Base-by-base conservation (phyloP, 2,888 invertebrate species). In the Lampropteryx suffumata region DNA sequence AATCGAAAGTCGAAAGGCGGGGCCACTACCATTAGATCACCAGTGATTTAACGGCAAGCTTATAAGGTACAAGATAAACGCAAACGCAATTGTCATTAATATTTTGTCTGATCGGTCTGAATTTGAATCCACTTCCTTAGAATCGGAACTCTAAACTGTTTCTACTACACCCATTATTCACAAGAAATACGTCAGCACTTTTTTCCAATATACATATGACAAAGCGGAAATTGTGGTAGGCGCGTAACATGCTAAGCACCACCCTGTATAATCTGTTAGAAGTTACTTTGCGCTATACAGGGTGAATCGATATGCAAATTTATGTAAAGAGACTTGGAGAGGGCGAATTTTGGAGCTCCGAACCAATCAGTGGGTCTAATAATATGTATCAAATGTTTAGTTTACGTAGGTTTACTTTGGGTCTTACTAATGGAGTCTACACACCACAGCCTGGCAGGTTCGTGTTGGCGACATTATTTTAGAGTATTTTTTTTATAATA, bases 221-320 rank as follows among this genome's bases (percentile, higher is more conserved):
- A 44, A 12, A 51, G 44, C 51, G 29, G 32, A 51, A 42, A 55
- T 55, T 51, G n/a, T n/a, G 43, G 32, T 40, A 28, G 36, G 39
- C 39, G 40, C 34, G 28, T 39, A 55, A 50, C 50, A 50, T 47
- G 42, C 32, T 47, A 43, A 54, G 46, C 45, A 34, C 45, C 53
- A 49, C 30, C 48, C 55, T 32, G 54, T 54, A 56, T 64, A 64
- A 64, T 64, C 62, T 54, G 55, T 53, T 51, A 61, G 59, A 72
- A 76, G 75, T 76, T 69, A 44, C 34, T 34, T 35, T 44, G 35
- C 24, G 24, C 35, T 55, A 63, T 61, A 65, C 61, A 59, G 59
- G 60, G 41, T 48, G 69, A 72, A 83, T 85, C 84, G 84, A 85
- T 86, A 84, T 85, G 86, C 81, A 83, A 87, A 87, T 86, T 84